phyloP scores from a whole-genome alignment of 2,797 vertebrate species.

The Sylvilagus floridanus region DNA sequence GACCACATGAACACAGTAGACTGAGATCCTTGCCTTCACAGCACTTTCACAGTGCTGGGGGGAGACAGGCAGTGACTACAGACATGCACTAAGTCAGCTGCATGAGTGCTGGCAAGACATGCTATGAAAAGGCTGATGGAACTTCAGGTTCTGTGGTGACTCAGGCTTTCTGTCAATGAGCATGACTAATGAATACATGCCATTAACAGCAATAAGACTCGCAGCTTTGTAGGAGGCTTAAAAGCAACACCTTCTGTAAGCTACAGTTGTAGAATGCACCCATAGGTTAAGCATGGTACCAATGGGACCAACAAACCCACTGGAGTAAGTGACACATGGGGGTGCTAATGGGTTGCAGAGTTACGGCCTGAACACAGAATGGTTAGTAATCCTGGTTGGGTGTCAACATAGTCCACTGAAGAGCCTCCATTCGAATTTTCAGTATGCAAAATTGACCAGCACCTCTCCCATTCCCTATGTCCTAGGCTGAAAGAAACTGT shows the following conservation, averaged over 20 bases:
- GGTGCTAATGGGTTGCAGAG: neutral
- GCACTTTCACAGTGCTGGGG: neutral
- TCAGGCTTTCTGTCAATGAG: neutral
- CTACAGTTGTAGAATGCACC: neutral
- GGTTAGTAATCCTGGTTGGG: neutral
- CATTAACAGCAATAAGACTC: neutral
- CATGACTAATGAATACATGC: neutral
- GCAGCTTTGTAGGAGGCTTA: neutral
- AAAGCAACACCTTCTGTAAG: neutral
- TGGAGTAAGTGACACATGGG: neutral
- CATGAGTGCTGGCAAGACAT: neutral
- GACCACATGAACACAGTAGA: neutral
- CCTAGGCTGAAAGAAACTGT: constrained; percentile 60
- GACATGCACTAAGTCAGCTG: neutral
- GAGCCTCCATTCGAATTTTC: neutral
- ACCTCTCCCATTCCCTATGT: neutral
- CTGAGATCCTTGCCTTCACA: neutral
- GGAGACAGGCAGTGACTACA: neutral
- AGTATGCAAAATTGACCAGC: neutral
- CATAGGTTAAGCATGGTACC: neutral
- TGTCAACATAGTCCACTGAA: neutral
- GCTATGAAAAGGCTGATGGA: neutral
- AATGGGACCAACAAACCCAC: neutral
- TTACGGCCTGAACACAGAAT: neutral
- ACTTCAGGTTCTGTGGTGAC: neutral